Conservation (phyloP, 2,888 invertebrate genomes). For the Amphipyra tragopoginis region DNA sequence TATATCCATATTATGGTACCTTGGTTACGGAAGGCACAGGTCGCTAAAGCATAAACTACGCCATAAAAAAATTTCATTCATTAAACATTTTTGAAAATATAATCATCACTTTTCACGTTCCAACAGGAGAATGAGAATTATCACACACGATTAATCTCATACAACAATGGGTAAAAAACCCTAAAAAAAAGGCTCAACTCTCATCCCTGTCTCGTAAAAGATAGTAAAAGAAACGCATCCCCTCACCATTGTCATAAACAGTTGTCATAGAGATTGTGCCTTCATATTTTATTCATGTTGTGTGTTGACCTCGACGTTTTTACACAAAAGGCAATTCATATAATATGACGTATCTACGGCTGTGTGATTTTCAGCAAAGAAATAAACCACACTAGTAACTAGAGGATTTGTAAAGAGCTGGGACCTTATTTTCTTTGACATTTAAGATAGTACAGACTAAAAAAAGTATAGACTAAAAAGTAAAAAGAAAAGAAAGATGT, state of each 20-base stretch:
- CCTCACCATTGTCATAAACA: slow-evolving; percentile 39
- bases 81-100: no score
- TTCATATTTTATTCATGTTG: slow-evolving; percentile 58
- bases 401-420: no score
- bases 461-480: no score
- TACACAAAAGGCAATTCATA: slow-evolving; percentile 32
- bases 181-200: slow-evolving; percentile 9
- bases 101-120: no score
- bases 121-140: background rate
- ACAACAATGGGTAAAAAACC: background rate
- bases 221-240: slow-evolving; percentile 1
- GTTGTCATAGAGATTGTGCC: slow-evolving; percentile 35
- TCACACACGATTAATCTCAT: slow-evolving; percentile 1
- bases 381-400: no score
- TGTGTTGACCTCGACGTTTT: slow-evolving; percentile 37
- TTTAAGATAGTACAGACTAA: no score
- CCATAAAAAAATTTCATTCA: no score
- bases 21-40: no score
- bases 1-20: no score
- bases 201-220: slow-evolving; percentile 12
- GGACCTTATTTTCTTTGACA: no score
- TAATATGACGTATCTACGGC: slow-evolving; percentile 21
- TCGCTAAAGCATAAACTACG: no score
- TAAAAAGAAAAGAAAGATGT: no score
- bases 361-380: background rate